Base-by-base conservation (phyloP, 2,797 vertebrate species). In the Apogon hyalosoma region DNA sequence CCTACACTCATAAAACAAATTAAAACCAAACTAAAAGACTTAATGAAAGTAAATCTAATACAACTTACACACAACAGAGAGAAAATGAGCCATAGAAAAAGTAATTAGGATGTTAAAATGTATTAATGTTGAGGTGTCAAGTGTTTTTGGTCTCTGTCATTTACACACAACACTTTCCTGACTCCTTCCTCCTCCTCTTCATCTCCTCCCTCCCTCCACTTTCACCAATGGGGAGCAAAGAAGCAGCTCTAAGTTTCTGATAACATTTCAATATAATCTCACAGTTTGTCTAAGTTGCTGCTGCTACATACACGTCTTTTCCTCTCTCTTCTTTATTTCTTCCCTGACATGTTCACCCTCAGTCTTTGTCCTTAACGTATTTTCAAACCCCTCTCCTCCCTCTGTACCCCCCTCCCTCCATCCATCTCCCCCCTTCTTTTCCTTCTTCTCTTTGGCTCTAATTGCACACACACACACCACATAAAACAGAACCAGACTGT, bases 401-500 rank as follows among this genome's bases (percentile, higher is more conserved):
- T 13, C 19, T 51, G 72, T 68, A 79, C 72, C 62, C 59, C 68
- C 13, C 38, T 48, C 18, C 11, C 19, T 6, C 39, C 18, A 24
- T 24, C 21, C 21, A 24, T 24, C 21, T 24, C 6, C 31, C 63
- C 55, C 73, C 43, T 31, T 31, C 53, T 4, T 24, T 24, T 39
- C 63, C 52, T 75, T 59, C 1, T 70, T 73, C 73, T 53, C 67
- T 67, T 54, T 71, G 71, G 79, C 77, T 91, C 87, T 92, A 94
- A 95, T 93, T 93, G 92, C 85, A 89, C 48, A 86, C 82, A 88
- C 54, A 43, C 24, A 58, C 89, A 84, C 86, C 90, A 92, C 90
- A 92, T 90, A 92, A 94, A 93, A 92, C 90, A 92, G 79, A 93
- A 92, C 88, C 93, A 93, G 89, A 93, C 92, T 92, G 87, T 92